Percentiles rank a stretch among this genome's conserved stretches.
phyloP scores from a whole-genome alignment of 2,113 vertebrate genomes.

The Quiscalus mexicanus region DNA sequence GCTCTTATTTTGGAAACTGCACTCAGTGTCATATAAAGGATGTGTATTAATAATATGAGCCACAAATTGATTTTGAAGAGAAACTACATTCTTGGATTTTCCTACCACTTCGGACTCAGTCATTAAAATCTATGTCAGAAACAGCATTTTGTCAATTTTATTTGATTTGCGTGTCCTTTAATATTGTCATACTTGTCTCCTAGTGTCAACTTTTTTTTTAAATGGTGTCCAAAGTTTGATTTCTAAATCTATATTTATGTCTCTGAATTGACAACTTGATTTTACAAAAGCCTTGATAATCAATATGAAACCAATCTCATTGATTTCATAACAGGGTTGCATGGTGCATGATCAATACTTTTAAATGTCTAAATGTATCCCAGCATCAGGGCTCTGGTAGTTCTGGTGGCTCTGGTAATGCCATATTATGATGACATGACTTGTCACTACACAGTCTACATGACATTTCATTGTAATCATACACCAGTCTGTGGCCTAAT shows the following conservation, averaged over 20 bases:
- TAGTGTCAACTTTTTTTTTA: neutral
- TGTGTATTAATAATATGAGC: neutral
- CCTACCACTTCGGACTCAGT: neutral
- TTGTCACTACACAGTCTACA: accelerated
- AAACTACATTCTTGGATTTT: neutral
- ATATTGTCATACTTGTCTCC: neutral
- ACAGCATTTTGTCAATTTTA: neutral
- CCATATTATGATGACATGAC: neutral
- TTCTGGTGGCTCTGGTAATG: neutral
- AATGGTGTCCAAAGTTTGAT: neutral
- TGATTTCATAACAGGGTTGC: neutral
- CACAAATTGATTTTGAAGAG: neutral
- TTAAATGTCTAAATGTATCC: neutral
- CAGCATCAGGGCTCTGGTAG: neutral
- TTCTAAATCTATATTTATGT: constrained; percentile 10
- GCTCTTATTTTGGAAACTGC: neutral
- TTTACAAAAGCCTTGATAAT: neutral
- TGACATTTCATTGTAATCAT: neutral
- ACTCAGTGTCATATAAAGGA: neutral
- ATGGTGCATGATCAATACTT: neutral
- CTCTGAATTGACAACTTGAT: neutral
- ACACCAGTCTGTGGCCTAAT: neutral
- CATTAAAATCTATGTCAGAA: neutral
- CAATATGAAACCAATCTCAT: neutral
- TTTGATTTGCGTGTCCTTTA: neutral